Evolutionary conservation across 2,797 vertebrate genomes (phyloP), one percentile per base, ranked within the genome.

Genomic region (Manis pentadactyla): DNA sequence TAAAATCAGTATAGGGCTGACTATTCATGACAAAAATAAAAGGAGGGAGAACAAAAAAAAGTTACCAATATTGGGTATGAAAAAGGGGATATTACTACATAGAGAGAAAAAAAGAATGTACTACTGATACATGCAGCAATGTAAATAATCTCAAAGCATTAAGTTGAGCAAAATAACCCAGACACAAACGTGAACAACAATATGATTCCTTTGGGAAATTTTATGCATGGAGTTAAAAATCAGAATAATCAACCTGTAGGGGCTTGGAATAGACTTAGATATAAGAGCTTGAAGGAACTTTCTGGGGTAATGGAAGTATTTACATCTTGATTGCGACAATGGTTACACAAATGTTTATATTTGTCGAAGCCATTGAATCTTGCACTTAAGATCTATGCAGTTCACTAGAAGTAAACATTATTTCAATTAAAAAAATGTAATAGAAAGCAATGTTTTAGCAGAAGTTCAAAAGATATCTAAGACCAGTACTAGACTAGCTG

Each of bases 381-480:
- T 53, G 74, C 18, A 61, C 46, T 73, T 83, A 64, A 68, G 29
- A 71, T 69, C n/a, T 39, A 27, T 66, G 53, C 1, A 77, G 4
- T 46, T 51, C 27, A 77, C 25, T 90, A 1, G 55, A n/a, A 61
- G 39, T 18, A 87, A 84, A 69, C 31, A 87, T 69, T 77, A 87
- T 15, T 12, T 77, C n/a, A 57, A 25, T 93, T 1, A n/a, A 83
- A 94, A 51, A 74, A 25, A 77, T 46, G 46, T 71, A 90, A 64
- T 66, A 66, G 34, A 68, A 94, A 94, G 5, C 21, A 42, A 17
- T 91, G 13, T 87, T 86, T 87, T 39, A 87, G 39, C 53, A 81
- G 63, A 87, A 55, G 21, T 90, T 75, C 59, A 81, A 79, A 90
- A 84, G 34, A 79, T 83, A 27, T 94, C 64, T 23, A 21, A 87